Evolutionary conservation across 2,888 invertebrate species (phyloP), one percentile per base, ranked within the genome.

Genomic region (Plagodis dolabraria): DNA sequence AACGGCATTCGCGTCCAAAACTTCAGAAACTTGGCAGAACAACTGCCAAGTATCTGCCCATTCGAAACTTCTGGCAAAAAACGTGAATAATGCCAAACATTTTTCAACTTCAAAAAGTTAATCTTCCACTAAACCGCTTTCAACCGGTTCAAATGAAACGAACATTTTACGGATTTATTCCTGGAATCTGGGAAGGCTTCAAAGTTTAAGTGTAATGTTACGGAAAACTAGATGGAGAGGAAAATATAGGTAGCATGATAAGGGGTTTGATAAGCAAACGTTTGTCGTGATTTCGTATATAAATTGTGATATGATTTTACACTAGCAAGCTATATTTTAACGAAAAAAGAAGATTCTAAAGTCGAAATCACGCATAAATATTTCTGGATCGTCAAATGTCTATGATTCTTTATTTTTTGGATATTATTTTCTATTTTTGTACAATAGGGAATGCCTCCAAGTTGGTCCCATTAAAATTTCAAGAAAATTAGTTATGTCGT

Each of bases 71-170:
- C 33, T 42, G 8, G 36, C 1, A 48, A 63, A 67, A 65, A 67
- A 67, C 56, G 46, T 56, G 63, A 62, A 60, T 54, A 62, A 68
- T 58, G 63, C 58, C 53, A 67, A 69, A 64, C 63, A 65, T 69
- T 69, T 64, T 64, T 69, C 67, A 67, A 64, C 64, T 63, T 67
- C 63, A 61, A 65, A 66, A 69, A 69, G 69, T 69, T 67, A 63
- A 69, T 63, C 47, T 64, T 59, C 64, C 56, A 58, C 67, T 68
- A 65, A 66, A 68, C 65, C 62, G 63, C 55, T 62, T 64, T 56
- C 45, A 62, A 67, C 57, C 61, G 59, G 61, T 60, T 62, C 62
- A 64, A 64, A 69, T 67, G 65, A 65, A 69, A 67, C 59, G 63
- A 59, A 60, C 12, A 52, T 51, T 54, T 59, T 53, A 35, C 48